phyloP scores from a whole-genome alignment of 2,888 invertebrate species.

The Palloptera scutellata region DNA sequence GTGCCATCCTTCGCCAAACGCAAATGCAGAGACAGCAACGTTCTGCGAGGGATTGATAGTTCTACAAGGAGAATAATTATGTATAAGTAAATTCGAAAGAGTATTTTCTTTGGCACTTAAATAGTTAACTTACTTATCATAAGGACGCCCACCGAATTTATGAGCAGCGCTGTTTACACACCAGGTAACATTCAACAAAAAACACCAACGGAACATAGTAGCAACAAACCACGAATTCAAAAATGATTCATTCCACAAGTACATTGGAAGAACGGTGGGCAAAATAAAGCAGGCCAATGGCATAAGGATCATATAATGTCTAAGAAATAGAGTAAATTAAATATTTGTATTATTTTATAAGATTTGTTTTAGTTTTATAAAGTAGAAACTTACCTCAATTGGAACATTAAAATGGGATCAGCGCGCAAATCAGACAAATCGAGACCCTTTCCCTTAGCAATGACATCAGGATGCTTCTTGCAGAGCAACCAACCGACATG shows the following conservation, averaged over 20 bases:
- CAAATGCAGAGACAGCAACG: conserved; percentile 68
- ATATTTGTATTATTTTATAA: background rate
- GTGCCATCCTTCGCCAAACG: conserved; percentile 80
- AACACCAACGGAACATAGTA: conserved; percentile 78
- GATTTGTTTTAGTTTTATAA: background rate
- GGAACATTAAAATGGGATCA: conserved; percentile 85
- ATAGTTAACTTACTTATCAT: conserved; percentile 71
- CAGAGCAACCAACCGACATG: conserved; percentile 94
- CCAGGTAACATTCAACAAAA: conserved; percentile 87
- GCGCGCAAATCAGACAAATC: conserved; percentile 82
- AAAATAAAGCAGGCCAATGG: conserved; percentile 78
- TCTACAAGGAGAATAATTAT: conserved; percentile 53
- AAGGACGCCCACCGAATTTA: conserved; percentile 78
- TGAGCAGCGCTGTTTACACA: conserved; percentile 90
- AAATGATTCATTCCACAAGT: conserved; percentile 78
- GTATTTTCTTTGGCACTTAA: background rate
- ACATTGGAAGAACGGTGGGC: conserved; percentile 78
- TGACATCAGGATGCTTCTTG: conserved; percentile 89
- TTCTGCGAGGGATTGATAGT: conserved; percentile 75
- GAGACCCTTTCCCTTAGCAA: conserved; percentile 82
- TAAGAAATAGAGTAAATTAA: conserved; percentile 54
- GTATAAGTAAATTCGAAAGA: conserved; percentile 20
- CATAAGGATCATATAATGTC: conserved; percentile 78
- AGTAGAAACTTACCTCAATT: conserved; percentile 77
- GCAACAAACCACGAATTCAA: conserved; percentile 72